Evolutionary conservation across 2,113 vertebrate species (phyloP).

Genomic region (Entelurus aequoreus): DNA sequence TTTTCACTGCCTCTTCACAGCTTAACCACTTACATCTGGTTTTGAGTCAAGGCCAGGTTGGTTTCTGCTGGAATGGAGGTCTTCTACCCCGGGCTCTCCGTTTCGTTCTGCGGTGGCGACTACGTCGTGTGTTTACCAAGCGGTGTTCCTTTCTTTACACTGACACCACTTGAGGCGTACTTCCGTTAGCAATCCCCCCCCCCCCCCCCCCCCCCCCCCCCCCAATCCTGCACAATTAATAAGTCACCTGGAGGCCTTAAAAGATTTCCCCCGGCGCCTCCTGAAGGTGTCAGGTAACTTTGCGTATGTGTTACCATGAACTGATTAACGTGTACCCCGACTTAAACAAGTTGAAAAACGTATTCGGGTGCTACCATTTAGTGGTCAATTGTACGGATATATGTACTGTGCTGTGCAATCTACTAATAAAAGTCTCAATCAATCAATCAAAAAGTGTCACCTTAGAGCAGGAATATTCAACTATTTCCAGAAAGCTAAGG

Average conservation of each 20-base stretch:
- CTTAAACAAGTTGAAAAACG: too few relatives aligned
- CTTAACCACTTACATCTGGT: slow-evolving; percentile 69
- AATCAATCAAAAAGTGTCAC: too few relatives aligned
- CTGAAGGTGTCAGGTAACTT: slow-evolving; percentile 31
- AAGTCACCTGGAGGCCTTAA: slow-evolving; percentile 30
- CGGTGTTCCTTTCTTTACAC: slow-evolving; percentile 44
- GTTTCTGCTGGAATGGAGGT: slow-evolving; percentile 66
- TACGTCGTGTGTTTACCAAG: slow-evolving; percentile 53
- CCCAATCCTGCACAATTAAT: slow-evolving; percentile 34
- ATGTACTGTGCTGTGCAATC: too few relatives aligned
- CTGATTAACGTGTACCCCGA: too few relatives aligned
- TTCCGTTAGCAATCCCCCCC: slow-evolving; percentile 29
- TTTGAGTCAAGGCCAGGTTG: slow-evolving; percentile 69
- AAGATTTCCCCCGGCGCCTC: slow-evolving; percentile 39
- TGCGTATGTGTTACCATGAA: slow-evolving; percentile 6
- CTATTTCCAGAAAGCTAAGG: too few relatives aligned
- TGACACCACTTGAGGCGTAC: slow-evolving; percentile 36
- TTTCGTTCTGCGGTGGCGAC: slow-evolving; percentile 56
- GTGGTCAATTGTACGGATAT: too few relatives aligned
- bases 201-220: slow-evolving; percentile 14
- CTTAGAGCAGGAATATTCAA: too few relatives aligned
- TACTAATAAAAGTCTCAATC: too few relatives aligned
- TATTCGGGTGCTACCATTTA: too few relatives aligned
- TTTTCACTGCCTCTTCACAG: slow-evolving; percentile 38
- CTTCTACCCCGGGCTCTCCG: slow-evolving; percentile 65